Conservation (phyloP, 92 coral and sea anemone species). For the Epizoanthus rinbou region DNA sequence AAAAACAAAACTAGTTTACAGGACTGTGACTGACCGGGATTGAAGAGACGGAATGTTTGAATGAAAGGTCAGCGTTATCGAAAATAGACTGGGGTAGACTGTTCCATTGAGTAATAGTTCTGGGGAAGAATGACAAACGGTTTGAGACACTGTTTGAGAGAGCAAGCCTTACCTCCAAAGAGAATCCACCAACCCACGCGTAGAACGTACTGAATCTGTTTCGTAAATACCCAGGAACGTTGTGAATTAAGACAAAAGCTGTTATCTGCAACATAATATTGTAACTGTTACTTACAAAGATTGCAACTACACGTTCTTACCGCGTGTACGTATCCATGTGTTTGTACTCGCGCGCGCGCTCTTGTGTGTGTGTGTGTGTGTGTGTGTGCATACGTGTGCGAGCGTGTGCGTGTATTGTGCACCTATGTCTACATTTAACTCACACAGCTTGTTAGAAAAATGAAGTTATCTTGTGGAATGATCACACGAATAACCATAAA, state of each 20-base stretch:
- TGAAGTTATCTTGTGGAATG: not conserved
- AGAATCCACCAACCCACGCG: slow-evolving; percentile 88
- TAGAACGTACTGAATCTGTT: slow-evolving; percentile 82
- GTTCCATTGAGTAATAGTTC: too few relatives aligned
- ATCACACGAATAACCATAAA: not conserved
- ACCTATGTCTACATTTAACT: too few relatives aligned
- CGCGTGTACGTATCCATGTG: not conserved
- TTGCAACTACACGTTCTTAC: slow-evolving; percentile 2
- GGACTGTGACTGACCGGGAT: too few relatives aligned
- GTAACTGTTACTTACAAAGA: not conserved
- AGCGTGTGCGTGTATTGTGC: too few relatives aligned
- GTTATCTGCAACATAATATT: slow-evolving; percentile 63
- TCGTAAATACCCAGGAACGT: slow-evolving; percentile 79
- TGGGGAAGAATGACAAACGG: too few relatives aligned
- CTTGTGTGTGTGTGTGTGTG: too few relatives aligned
- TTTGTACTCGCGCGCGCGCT: not conserved
- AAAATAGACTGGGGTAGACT: too few relatives aligned
- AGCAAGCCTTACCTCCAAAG: slow-evolving; percentile 81
- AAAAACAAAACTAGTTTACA: too few relatives aligned
- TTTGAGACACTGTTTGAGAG: too few relatives aligned
- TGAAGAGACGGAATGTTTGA: too few relatives aligned
- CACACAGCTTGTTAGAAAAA: not conserved
- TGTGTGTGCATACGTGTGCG: too few relatives aligned
- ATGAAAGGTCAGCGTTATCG: too few relatives aligned
- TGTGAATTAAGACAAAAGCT: slow-evolving; percentile 85